A percentile compares a stretch with the other conserved stretches of the same genome.
These are phyloP conservation scores for Pedicia rivosa DNA, from an alignment of 2,888 invertebrate species.

Conservation along the genomic window DNA sequence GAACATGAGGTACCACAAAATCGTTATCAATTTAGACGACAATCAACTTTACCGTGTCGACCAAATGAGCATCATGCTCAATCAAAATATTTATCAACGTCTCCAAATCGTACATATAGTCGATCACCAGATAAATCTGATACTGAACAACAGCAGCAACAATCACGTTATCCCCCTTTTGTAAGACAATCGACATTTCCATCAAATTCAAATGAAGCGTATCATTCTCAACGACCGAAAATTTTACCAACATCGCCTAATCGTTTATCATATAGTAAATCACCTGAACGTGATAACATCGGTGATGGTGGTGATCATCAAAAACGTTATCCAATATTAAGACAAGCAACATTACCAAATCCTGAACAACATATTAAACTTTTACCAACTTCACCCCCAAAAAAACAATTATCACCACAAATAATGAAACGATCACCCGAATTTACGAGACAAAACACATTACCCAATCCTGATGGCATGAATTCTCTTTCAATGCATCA, in stretches of 20 bases:
- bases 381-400: constrained; percentile 29
- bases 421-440: constrained; percentile 27
- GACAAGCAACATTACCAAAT: constrained; percentile 28
- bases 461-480: constrained; percentile 28
- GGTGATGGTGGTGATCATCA: constrained; percentile 15
- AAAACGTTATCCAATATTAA: constrained; percentile 21
- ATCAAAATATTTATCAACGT: constrained; percentile 24
- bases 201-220: constrained; percentile 15
- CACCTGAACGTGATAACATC: constrained; percentile 10
- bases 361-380: constrained; percentile 28
- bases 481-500: constrained; percentile 25
- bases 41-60: constrained; percentile 27
- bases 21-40: constrained; percentile 22
- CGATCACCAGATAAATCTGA: constrained; percentile 28
- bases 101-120: constrained; percentile 26
- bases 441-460: constrained; percentile 26
- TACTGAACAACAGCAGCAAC: constrained; percentile 15
- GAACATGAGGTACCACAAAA: constrained; percentile 6
- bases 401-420: constrained; percentile 27
- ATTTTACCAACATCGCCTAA: constrained; percentile 24
- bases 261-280: constrained; percentile 13
- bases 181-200: constrained; percentile 28
- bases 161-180: constrained; percentile 23
- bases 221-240: constrained; percentile 17
- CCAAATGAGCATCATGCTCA: constrained; percentile 12